Evolutionary conservation across 2,888 invertebrate species (phyloP), one percentile per base, ranked within the genome.

Genomic region (Melitaea athalia): DNA sequence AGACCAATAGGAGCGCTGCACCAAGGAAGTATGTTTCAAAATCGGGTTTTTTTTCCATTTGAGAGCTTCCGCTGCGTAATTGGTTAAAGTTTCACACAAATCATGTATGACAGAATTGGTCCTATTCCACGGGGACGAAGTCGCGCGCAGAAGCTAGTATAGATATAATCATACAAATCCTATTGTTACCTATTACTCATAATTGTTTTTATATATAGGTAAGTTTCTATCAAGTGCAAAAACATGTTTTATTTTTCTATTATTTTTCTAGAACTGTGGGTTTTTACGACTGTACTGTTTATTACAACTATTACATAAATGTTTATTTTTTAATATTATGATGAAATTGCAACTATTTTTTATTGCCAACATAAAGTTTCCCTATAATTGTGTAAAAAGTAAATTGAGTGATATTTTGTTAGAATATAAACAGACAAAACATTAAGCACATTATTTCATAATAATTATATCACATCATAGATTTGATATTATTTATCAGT

Each of bases 391-490:
- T 45, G 45, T 14, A 45, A 38, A 38, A 3, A 38, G 38, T 38
- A 38, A 38, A 38, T 24, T 24, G 24, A 24, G 3, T 45, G 45
- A 45, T 45, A 45, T 11, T 14, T 14, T 45, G 45, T 45, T 45
- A 5, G 38, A 38, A 38, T 7, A 38, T 2, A 38, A 7, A 38
- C 8, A 38, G 4, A 24, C 24, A 2, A 38, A 38, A 38, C 38
- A 7, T 7, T 38, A n/a, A n/a, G n/a, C n/a, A 38, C 5, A 38
- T 38, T 38, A 38, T 38, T 38, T n/a, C n/a, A 67, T 24, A 24
- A 24, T 61, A 61, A 59, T 70, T 52, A 57, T 61, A 61, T 63
- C 63, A 64, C 71, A 74, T 74, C 72, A 67, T 61, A n/a, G n/a
- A n/a, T n/a, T n/a, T 50, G 60, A 60, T 63, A 63, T 24, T 49